A percentile compares a stretch with the other conserved stretches of the same genome.
These are phyloP conservation scores for Zaprionus bogoriensis DNA, from an alignment of 2,888 invertebrate species.

Conservation along the genomic window DNA sequence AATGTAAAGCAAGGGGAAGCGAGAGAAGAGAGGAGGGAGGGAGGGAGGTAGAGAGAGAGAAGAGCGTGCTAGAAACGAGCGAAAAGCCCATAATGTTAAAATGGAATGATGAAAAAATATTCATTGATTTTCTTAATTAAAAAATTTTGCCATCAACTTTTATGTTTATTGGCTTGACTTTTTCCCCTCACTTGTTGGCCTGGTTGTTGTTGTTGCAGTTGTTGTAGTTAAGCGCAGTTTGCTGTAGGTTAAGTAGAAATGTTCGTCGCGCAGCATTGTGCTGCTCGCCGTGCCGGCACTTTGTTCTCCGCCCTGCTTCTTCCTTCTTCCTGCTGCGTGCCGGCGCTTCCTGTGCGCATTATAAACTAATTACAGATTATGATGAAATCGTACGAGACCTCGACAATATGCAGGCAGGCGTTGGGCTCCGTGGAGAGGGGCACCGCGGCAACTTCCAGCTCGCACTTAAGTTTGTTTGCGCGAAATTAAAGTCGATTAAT, in stretches of 20 bases:
- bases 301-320: constrained; percentile 8
- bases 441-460: background rate
- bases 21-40: background rate
- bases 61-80: constrained; percentile 17
- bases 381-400: constrained; percentile 54
- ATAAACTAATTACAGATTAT: constrained; percentile 77
- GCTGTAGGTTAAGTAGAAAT: constrained; percentile 57
- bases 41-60: background rate
- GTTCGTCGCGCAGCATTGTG: constrained; percentile 29
- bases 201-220: constrained; percentile 19
- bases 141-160: constrained; percentile 71
- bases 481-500: constrained; percentile 70
- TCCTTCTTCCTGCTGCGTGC: constrained; percentile 35
- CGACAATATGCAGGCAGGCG: constrained; percentile 53
- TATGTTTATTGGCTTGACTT: constrained; percentile 69
- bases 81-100: constrained; percentile 47
- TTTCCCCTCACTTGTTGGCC: constrained; percentile 5
- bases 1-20: background rate
- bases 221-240: constrained; percentile 49
- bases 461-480: constrained; percentile 55
- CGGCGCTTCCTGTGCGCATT: constrained; percentile 59
- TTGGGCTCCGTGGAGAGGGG: background rate
- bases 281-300: background rate
- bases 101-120: constrained; percentile 56
- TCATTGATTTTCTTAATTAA: constrained; percentile 76